Evolutionary conservation across 2,888 invertebrate genomes (phyloP), one percentile per base, ranked within the genome.

Genomic region (Drosophila putrida): DNA sequence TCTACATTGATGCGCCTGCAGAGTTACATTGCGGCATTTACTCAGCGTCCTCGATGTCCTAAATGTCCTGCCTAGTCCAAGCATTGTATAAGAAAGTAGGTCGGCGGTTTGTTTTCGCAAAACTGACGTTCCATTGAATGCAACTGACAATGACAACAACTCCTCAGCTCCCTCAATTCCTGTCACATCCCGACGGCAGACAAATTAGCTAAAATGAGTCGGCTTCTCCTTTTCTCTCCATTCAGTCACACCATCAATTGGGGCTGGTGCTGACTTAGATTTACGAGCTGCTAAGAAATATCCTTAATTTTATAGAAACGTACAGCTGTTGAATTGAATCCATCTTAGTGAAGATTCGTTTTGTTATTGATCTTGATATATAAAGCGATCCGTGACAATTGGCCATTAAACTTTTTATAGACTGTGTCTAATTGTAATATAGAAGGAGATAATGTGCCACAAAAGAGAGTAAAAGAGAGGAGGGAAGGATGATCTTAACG

Each of bases 81-180:
- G 63, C 68, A 83, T 83, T 85, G 85, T 82, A 54, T 43, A 28
- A 28, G 63, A 83, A 88, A 86, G 83, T 86, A 82, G 88, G 86
- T 71, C 78, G 86, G 71, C 76, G 83, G 80, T 80, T 79, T 88
- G 83, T 86, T 88, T 64, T 78, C 68, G 67, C 75, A 80, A 80
- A 78, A 81, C 75, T 83, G 82, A 83, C 76, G 25, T 51, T 61
- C 62, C 72, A 69, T 74, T 85, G 72, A 78, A 64, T 71, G 68
- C 54, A 65, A 57, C 73, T 62, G 68, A 82, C 82, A 83, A 86
- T 69, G 70, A 6, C 33, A 36, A 54, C 59, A 60, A 25, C 62
- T 57, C 54, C 59, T 61, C n/a, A 49, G 11, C 62, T 51, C 33
- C 54, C 57, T 59, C 62, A 46, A 35, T 55, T 59, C 57, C 54